These are phyloP conservation scores for Epinephelus malabaricus DNA, from an alignment of 2,797 vertebrate species.

Conservation along the genomic window DNA sequence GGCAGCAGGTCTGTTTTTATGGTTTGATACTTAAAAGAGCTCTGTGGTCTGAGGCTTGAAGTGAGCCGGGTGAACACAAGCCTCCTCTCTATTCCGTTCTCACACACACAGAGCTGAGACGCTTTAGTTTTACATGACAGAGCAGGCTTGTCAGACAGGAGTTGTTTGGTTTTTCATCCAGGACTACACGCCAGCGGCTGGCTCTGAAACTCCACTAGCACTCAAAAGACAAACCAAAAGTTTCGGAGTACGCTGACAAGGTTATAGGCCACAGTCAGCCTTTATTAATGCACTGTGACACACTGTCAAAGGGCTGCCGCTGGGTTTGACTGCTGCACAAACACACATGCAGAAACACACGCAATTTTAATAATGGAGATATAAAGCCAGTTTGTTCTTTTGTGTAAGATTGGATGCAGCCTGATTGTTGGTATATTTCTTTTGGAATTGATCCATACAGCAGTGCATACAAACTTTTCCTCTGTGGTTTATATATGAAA, in stretches of 20 bases:
- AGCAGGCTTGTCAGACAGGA: constrained; percentile 32
- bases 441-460: neutral
- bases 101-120: constrained; percentile 5
- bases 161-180: constrained; percentile 20
- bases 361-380: neutral
- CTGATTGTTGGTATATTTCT: neutral
- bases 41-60: constrained; percentile 39
- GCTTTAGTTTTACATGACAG: constrained; percentile 49
- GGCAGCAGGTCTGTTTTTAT: constrained; percentile 51
- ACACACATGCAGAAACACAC: neutral
- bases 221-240: constrained; percentile 22
- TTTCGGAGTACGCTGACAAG: constrained; percentile 19
- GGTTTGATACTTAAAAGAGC: constrained; percentile 58
- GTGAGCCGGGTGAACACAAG: constrained; percentile 28
- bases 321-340: constrained; percentile 1
- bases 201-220: constrained; percentile 19
- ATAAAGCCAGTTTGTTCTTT: neutral
- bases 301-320: constrained; percentile 9
- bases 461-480: too few relatives aligned
- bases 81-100: constrained; percentile 24
- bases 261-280: constrained; percentile 35
- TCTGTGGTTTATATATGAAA: neutral
- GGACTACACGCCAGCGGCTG: neutral
- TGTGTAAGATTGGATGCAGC: neutral
- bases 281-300: constrained; percentile 38